phyloP scores from a whole-genome alignment of 2,888 invertebrate species.

The Mamestra brassicae region DNA sequence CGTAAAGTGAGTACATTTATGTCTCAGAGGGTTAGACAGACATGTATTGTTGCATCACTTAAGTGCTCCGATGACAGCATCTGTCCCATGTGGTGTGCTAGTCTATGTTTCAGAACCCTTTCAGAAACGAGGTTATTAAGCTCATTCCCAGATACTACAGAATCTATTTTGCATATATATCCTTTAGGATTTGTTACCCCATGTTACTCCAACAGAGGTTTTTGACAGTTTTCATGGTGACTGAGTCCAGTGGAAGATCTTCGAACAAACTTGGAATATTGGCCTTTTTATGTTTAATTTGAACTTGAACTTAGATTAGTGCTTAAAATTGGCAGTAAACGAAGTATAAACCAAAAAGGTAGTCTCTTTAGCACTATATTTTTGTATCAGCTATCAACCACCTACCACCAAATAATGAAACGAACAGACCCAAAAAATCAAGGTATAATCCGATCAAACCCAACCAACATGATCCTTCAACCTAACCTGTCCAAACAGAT shows the following conservation, averaged over 20 bases:
- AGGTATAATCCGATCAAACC: background rate
- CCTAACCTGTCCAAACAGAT: constrained; percentile 22
- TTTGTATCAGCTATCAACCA: background rate
- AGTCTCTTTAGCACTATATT: background rate
- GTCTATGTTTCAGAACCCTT: constrained; percentile 21
- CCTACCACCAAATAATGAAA: background rate
- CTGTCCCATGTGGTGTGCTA: constrained; percentile 7
- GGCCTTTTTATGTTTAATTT: background rate
- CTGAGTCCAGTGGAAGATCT: too few relatives aligned
- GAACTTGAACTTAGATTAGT: background rate
- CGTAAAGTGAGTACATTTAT: constrained; percentile 10
- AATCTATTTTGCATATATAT: background rate
- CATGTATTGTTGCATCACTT: constrained; percentile 9
- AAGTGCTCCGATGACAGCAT: constrained; percentile 26
- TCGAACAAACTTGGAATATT: too few relatives aligned
- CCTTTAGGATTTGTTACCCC: background rate
- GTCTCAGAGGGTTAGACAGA: background rate
- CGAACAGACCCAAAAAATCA: constrained; percentile 6
- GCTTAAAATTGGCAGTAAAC: background rate
- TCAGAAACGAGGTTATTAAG: background rate
- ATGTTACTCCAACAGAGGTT: too few relatives aligned
- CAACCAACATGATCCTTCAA: constrained; percentile 22
- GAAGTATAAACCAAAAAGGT: background rate
- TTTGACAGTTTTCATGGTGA: too few relatives aligned
- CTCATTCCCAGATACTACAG: background rate